These are phyloP conservation scores for Nomada goodeniana DNA, from an alignment of 2,888 invertebrate species.

Conservation along the genomic window DNA sequence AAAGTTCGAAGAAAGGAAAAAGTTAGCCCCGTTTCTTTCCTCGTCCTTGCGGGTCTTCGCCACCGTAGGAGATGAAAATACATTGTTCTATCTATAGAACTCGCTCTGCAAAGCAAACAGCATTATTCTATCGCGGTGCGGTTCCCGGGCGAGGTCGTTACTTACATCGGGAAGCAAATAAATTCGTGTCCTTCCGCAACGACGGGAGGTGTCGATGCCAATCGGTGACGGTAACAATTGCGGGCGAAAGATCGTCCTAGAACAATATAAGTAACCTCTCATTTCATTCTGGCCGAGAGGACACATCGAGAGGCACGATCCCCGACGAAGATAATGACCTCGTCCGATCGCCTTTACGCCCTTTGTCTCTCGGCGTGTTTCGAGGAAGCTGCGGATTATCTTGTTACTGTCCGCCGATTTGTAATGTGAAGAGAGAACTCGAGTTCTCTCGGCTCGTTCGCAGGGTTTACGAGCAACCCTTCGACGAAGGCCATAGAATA, in stretches of 20 bases:
- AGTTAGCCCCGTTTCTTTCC: background rate
- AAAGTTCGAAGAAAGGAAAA: background rate
- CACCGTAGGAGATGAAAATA: no score
- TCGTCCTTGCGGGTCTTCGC: background rate
- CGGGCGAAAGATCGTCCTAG: constrained; percentile 41
- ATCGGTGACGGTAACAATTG: constrained; percentile 48
- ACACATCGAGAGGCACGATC: constrained; percentile 51
- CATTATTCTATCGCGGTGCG: background rate
- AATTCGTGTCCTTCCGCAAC: constrained; percentile 66
- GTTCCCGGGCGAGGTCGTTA: constrained; percentile 55
- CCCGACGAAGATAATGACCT: constrained; percentile 54
- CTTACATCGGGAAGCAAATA: constrained; percentile 64
- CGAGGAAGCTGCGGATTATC: constrained; percentile 47
- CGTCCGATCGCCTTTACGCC: constrained; percentile 17
- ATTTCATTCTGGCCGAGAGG: constrained; percentile 45
- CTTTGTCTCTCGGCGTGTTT: constrained; percentile 2
- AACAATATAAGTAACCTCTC: constrained; percentile 59
- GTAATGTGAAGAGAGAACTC: constrained; percentile 35
- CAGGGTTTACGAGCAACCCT: constrained; percentile 75
- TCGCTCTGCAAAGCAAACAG: constrained; percentile 11
- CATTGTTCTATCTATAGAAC: no score
- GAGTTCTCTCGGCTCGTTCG: constrained; percentile 29
- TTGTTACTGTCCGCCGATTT: constrained; percentile 49
- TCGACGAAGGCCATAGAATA: constrained; percentile 70
- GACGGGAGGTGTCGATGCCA: constrained; percentile 66